phyloP scores from a whole-genome alignment of 2,113 vertebrate species.

The Phrynocephalus versicolor region DNA sequence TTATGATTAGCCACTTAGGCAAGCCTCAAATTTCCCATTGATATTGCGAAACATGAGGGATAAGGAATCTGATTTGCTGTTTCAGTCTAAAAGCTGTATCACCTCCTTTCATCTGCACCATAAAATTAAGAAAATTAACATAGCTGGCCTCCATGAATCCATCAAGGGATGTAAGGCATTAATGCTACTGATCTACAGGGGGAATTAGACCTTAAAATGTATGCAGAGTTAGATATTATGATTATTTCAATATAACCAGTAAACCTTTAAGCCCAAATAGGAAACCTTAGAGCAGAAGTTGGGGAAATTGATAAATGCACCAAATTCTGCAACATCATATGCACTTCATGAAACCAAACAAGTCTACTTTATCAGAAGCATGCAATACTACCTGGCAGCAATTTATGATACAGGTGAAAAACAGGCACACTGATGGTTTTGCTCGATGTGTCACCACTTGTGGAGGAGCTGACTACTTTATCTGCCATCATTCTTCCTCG shows the following conservation, averaged over 20 bases:
- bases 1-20: not conserved
- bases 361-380: not conserved
- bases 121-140: not conserved
- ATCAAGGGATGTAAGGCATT: not conserved
- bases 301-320: not conserved
- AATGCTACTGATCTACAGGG: not conserved
- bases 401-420: constrained; percentile 96
- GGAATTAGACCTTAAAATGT: not conserved
- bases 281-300: not conserved
- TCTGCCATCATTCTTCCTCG: constrained; percentile 92
- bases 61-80: not conserved
- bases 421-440: constrained; percentile 98
- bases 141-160: no score
- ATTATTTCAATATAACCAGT: not conserved
- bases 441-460: constrained; percentile 85
- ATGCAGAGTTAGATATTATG: not conserved
- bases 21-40: not conserved
- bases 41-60: not conserved
- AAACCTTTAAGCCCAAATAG: not conserved
- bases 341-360: not conserved
- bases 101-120: not conserved
- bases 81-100: not conserved
- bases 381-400: constrained; percentile 80
- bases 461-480: constrained; percentile 87
- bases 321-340: not conserved